A percentile compares a stretch with the other conserved stretches of the same genome.
Conservation (phyloP, 2,888 invertebrate species). For the Trichogramma dendrolimi region DNA sequence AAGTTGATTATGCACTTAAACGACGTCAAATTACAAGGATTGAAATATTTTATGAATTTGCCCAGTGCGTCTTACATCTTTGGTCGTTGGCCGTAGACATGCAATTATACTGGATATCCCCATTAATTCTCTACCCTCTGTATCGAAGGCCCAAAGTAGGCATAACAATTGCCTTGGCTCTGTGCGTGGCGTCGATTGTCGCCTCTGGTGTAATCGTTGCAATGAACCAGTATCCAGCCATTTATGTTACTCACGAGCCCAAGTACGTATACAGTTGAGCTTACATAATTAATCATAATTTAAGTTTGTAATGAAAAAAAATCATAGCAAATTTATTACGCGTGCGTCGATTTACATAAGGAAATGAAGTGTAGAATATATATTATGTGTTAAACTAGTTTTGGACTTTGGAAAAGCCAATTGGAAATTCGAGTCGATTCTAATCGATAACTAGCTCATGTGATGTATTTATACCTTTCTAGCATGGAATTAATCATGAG, state of each 20-base stretch:
- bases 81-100: slow-evolving; percentile 62
- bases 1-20: not conserved
- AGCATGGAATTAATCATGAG: not conserved
- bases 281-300: too few relatives aligned
- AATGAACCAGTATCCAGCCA: slow-evolving; percentile 47
- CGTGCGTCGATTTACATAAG: too few relatives aligned
- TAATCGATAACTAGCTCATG: too few relatives aligned
- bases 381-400: too few relatives aligned
- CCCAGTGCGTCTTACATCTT: slow-evolving; percentile 55
- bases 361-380: too few relatives aligned
- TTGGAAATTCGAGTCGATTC: too few relatives aligned
- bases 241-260: slow-evolving; percentile 40
- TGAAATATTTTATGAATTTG: not conserved
- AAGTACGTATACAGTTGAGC: slow-evolving; percentile 39
- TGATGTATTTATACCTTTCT: not conserved
- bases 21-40: not conserved
- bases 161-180: slow-evolving; percentile 36
- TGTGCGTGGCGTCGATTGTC: slow-evolving; percentile 40
- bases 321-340: too few relatives aligned
- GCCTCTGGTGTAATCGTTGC: slow-evolving; percentile 46
- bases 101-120: slow-evolving; percentile 57
- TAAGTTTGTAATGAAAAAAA: slow-evolving; percentile 30
- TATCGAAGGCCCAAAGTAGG: slow-evolving; percentile 49
- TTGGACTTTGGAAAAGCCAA: too few relatives aligned
- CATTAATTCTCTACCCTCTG: slow-evolving; percentile 55